Evolutionary conservation across 2,797 vertebrate species (phyloP), one percentile per base, ranked within the genome.

Genomic region (Eleutherodactylus coqui): DNA sequence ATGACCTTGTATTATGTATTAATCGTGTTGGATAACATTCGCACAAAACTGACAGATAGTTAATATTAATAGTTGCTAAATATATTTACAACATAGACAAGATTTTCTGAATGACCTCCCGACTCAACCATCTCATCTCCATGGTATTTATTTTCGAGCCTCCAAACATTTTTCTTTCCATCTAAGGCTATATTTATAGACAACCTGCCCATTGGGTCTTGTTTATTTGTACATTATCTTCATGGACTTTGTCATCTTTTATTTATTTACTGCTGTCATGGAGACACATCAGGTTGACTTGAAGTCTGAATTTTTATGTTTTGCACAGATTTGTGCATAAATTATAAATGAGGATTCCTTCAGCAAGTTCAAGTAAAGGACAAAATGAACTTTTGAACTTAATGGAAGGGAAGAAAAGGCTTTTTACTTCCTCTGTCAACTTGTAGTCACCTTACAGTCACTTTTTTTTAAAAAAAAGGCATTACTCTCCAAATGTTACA

Each of bases 281-380:
- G 51, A 79, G 81, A 83, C 38, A 83, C 80, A 69, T 87, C 45
- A 83, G 75, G 82, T 64, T 79, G 82, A 49, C 32, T 83, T 81
- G 60, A 76, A 79, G 55, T 75, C 36, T 64, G 75, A 73, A 45
- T 87, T 87, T 87, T 75, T 75, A 79, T 87, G 86, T 70, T 85
- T 81, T 69, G 77, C 67, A 85, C 86, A 87, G 86, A 87, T 84
- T 87, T 87, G 53, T 81, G 34, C 77, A 85, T 87, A 80, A 62
- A 87, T 87, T 87, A 87, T 87, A 75, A 41, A 87, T 87, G 82
- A 87, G 86, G 67, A 85, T 84, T 80, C 77, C 86, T 84, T 76
- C 82, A 10, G 14, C 70, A 87, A 87, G 86, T 87, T 87, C 86
- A 87, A 75, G 16, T n/a, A 85, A 84, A 87, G 86, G 86, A 67